Conservation (phyloP, 2,888 invertebrate genomes). For the Xestia ashworthii region DNA sequence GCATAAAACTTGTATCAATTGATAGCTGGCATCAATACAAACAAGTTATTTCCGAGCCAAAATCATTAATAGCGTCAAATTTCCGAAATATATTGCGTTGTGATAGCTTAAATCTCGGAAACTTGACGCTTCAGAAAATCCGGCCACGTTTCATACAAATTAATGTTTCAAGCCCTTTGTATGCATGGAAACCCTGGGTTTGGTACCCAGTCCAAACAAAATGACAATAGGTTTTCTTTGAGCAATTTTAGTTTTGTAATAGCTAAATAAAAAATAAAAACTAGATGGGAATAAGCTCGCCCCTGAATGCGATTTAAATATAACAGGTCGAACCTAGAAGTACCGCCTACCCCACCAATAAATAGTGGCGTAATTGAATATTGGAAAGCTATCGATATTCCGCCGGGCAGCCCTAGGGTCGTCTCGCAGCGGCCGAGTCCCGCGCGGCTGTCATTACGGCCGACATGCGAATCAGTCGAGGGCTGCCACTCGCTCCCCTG, state of each 20-base stretch:
- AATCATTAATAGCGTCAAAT: too few relatives aligned
- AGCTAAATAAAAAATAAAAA: too few relatives aligned
- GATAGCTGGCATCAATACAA: too few relatives aligned
- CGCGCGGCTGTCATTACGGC: slow-evolving; percentile 34
- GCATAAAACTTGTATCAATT: too few relatives aligned
- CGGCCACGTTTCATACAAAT: too few relatives aligned
- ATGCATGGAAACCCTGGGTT: too few relatives aligned
- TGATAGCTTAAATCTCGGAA: too few relatives aligned
- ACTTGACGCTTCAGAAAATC: too few relatives aligned
- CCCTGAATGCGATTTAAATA: not conserved
- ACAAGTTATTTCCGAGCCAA: too few relatives aligned
- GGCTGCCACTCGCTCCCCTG: slow-evolving; percentile 7
- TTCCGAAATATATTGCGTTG: too few relatives aligned
- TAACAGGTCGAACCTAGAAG: not conserved
- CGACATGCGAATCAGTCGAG: slow-evolving; percentile 39
- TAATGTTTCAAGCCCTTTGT: too few relatives aligned
- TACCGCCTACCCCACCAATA: not conserved
- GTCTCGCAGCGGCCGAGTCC: slow-evolving; percentile 2
- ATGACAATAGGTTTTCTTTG: not conserved
- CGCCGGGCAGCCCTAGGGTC: slow-evolving; percentile 20
- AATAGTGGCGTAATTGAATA: slow-evolving; percentile 1
- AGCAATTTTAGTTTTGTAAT: not conserved
- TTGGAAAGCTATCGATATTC: slow-evolving; percentile 18
- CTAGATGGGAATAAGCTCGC: not conserved
- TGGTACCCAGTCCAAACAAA: not conserved